A percentile compares a stretch with the other conserved stretches of the same genome.
These are phyloP conservation scores for Forbesichthys agassizii DNA, from an alignment of 2,113 vertebrate genomes.

Conservation along the genomic window DNA sequence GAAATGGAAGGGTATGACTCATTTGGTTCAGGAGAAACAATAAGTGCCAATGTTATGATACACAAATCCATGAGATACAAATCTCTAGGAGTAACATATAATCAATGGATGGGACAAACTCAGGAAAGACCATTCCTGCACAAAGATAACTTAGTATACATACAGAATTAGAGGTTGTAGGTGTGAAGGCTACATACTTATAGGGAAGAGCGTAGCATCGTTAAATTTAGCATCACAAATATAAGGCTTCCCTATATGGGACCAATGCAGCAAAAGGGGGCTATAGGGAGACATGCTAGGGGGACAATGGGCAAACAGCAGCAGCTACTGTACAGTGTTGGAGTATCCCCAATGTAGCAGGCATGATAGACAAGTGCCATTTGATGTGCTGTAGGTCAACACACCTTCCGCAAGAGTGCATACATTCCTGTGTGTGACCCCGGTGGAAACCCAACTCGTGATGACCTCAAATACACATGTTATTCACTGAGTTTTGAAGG, in stretches of 20 bases:
- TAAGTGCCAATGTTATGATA: neutral
- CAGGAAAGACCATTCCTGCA: constrained; percentile 5
- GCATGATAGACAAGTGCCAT: neutral
- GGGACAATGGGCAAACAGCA: constrained; percentile 41
- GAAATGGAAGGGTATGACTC: neutral
- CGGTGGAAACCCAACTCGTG: neutral
- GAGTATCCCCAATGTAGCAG: constrained; percentile 26
- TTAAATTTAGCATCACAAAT: constrained; percentile 69
- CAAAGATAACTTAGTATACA: neutral
- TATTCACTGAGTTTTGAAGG: constrained; percentile 5
- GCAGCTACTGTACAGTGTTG: constrained; percentile 31
- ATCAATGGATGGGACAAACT: neutral
- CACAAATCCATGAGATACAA: neutral
- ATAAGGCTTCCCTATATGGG: constrained; percentile 72
- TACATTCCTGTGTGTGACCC: no score
- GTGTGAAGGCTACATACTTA: constrained; percentile 30
- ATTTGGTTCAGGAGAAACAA: constrained; percentile 15
- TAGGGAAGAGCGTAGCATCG: constrained; percentile 56
- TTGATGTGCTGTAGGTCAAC: neutral
- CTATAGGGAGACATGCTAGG: constrained; percentile 24
- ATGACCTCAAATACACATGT: neutral
- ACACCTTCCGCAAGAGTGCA: no score
- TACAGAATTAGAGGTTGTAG: neutral
- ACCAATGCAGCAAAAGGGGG: constrained; percentile 71
- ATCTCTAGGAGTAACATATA: neutral